These are phyloP conservation scores for Mactra quadrangularis DNA, from an alignment of 1,140 invertebrate species.

Conservation along the genomic window DNA sequence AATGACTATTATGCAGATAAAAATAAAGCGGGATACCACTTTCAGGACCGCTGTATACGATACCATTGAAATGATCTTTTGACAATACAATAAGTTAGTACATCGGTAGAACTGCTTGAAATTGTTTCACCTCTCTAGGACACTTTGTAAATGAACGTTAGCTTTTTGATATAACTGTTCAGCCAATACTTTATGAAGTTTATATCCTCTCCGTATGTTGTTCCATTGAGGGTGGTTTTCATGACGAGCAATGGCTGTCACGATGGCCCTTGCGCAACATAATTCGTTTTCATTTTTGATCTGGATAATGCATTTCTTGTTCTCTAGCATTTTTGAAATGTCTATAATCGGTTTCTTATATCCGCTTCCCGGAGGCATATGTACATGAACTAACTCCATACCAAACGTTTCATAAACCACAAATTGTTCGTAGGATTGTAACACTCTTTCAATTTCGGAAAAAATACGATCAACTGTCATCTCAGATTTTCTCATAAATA, in stretches of 20 bases:
- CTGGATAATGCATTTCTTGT: conserved; percentile 20
- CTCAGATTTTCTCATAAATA: conserved; percentile 9
- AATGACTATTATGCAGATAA: conserved; percentile 54
- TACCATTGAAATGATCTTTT: not conserved
- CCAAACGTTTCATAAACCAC: conserved; percentile 10
- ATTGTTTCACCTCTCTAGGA: not conserved
- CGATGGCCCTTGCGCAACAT: conserved; percentile 9
- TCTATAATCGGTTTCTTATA: conserved; percentile 5
- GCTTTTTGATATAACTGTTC: not conserved
- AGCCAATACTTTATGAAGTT: no score
- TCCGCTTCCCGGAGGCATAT: not conserved
- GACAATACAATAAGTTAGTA: not conserved
- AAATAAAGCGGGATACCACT: conserved; percentile 46
- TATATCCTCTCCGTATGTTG: not conserved
- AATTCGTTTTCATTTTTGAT: conserved; percentile 22
- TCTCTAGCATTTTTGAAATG: conserved; percentile 13
- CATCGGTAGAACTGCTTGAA: not conserved
- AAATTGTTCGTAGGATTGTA: conserved; percentile 33
- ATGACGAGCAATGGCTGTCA: conserved; percentile 3
- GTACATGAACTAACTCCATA: conserved; percentile 17
- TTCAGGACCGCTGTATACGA: no score
- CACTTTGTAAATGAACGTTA: not conserved
- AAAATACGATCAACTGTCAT: conserved; percentile 7
- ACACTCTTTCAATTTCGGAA: conserved; percentile 17
- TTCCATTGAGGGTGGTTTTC: conserved; percentile 30